A percentile compares a stretch with the other conserved stretches of the same genome.
These are phyloP conservation scores for Datnioides undecimradiatus DNA, from an alignment of 2,113 vertebrate species.

Conservation along the genomic window DNA sequence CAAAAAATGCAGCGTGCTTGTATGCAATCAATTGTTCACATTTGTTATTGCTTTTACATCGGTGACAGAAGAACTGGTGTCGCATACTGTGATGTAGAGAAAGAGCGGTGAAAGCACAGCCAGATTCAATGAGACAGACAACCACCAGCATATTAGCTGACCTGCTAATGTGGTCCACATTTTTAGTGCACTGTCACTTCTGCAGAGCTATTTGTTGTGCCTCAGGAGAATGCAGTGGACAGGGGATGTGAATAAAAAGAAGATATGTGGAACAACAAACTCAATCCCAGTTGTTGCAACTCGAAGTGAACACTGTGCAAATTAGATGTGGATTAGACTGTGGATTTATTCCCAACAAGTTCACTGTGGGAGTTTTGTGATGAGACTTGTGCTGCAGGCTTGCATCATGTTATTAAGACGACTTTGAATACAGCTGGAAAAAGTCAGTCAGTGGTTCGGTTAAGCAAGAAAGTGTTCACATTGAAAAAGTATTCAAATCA, in stretches of 20 bases:
- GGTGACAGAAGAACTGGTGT: background rate
- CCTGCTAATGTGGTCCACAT: background rate
- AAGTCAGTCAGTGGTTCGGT: background rate
- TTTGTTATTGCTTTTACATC: background rate
- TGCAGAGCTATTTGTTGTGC: slow-evolving; percentile 4
- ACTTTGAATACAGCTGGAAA: slow-evolving; percentile 13
- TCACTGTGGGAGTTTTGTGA: slow-evolving; percentile 19
- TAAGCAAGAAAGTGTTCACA: background rate
- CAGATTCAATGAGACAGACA: background rate
- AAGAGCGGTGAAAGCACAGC: background rate
- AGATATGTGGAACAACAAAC: background rate
- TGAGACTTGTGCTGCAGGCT: slow-evolving; percentile 21
- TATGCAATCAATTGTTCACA: background rate
- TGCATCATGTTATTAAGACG: slow-evolving; percentile 18
- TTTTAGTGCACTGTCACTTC: background rate
- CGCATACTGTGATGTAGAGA: background rate
- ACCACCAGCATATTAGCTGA: background rate
- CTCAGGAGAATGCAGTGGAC: background rate
- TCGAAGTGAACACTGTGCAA: background rate
- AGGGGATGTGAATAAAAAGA: background rate
- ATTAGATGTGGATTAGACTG: slow-evolving; percentile 14
- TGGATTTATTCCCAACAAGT: slow-evolving; percentile 1
- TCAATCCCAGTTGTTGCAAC: background rate
- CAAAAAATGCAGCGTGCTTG: background rate
- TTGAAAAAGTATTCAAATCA: slow-evolving; percentile 24